phyloP scores from a whole-genome alignment of 1,140 invertebrate genomes.

The Trichonephila inaurata region DNA sequence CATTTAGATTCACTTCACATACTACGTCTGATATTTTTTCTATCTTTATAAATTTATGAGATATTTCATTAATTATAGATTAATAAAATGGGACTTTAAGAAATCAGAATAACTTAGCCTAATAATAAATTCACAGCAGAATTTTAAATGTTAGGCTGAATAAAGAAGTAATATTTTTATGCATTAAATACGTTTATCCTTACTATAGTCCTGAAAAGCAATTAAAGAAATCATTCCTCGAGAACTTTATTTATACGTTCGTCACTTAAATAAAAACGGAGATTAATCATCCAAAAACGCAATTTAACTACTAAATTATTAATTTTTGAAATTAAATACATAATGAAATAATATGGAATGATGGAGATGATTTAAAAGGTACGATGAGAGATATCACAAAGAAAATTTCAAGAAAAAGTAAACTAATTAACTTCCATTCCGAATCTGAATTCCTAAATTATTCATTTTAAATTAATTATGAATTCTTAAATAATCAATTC shows the following conservation, averaged over 20 bases:
- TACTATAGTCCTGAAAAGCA: background rate
- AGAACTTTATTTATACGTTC: background rate
- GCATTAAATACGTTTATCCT: background rate
- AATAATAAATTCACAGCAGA: background rate
- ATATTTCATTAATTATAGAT: too few species aligned
- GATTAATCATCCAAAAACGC: background rate
- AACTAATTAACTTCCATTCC: background rate
- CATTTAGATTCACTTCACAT: too few species aligned
- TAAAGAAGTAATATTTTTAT: background rate
- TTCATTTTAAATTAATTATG: slow-evolving; percentile 31
- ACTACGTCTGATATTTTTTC: too few species aligned
- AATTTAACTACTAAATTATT: slow-evolving; percentile 6
- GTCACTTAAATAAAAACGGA: background rate
- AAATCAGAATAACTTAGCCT: background rate
- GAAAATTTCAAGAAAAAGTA: background rate
- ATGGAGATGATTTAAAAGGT: background rate
- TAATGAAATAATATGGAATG: background rate
- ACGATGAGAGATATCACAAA: background rate
- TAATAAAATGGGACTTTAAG: too few species aligned
- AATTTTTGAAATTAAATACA: slow-evolving; percentile 12
- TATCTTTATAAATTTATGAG: too few species aligned
- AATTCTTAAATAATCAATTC: slow-evolving; percentile 28
- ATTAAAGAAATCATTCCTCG: background rate
- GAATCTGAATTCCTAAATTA: background rate
- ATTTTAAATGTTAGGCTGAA: background rate